phyloP scores from a whole-genome alignment of 2,113 vertebrate species.

The Mustelus asterias region DNA sequence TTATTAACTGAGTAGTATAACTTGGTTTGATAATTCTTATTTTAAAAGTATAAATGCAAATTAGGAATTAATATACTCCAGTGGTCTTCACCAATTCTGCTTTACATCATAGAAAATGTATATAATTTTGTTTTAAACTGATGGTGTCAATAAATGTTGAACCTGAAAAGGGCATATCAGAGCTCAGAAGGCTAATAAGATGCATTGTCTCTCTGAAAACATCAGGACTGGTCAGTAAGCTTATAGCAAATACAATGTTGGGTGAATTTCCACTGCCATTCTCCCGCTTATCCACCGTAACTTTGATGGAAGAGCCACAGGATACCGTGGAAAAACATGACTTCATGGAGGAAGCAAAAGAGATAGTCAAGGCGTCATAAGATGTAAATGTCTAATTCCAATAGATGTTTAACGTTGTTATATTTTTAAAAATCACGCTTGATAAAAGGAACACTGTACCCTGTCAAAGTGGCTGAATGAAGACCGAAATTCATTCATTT shows the following conservation, averaged over 20 bases:
- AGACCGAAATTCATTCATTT: slow-evolving; percentile 95
- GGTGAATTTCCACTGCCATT: neutral
- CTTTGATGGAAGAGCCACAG: slow-evolving; percentile 34
- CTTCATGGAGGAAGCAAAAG: neutral
- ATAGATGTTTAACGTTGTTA: neutral
- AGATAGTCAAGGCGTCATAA: neutral
- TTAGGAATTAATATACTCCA: neutral
- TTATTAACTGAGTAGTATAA: neutral
- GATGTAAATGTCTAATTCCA: neutral
- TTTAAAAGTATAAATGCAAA: too few species aligned
- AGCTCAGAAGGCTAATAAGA: neutral
- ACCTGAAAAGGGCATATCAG: neutral
- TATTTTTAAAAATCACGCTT: neutral
- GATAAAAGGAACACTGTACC: slow-evolving; percentile 59
- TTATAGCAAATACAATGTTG: neutral
- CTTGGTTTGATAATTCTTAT: too few species aligned
- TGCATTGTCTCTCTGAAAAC: neutral
- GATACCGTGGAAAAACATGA: neutral
- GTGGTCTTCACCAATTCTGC: too few species aligned
- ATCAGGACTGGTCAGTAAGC: neutral
- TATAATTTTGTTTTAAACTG: neutral
- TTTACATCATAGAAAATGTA: neutral
- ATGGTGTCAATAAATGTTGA: neutral
- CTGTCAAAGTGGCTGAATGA: slow-evolving; percentile 98
- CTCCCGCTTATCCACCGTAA: slow-evolving; percentile 43